These are phyloP conservation scores for Laticauda laticaudata DNA, from an alignment of 2,113 vertebrate genomes.

Conservation along the genomic window DNA sequence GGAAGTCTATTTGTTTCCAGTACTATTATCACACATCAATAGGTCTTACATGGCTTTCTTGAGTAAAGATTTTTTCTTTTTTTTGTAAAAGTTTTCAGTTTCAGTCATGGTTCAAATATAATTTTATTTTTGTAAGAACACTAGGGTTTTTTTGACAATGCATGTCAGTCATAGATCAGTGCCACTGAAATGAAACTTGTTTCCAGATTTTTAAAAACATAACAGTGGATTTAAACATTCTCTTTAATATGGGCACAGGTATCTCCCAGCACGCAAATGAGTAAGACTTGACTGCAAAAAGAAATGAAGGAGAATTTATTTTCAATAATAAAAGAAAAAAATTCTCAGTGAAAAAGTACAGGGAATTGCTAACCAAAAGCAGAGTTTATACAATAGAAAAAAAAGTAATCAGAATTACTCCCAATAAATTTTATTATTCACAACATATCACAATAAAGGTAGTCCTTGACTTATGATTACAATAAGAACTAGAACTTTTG, in stretches of 20 bases:
- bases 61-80: background rate
- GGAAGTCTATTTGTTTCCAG: conserved; percentile 3
- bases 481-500: background rate
- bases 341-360: background rate
- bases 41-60: background rate
- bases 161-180: background rate
- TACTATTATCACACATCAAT: background rate
- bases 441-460: background rate
- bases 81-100: conserved; percentile 6
- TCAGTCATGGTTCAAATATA: background rate
- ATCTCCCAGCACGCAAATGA: background rate
- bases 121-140: conserved; percentile 12
- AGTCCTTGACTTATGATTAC: background rate
- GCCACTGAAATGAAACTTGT: background rate
- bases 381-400: background rate
- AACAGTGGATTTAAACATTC: background rate
- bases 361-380: background rate
- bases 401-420: background rate
- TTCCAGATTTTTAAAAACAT: background rate
- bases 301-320: background rate
- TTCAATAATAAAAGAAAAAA: background rate
- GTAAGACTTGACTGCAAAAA: background rate
- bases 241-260: background rate
- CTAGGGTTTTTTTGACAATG: background rate
- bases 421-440: background rate